These are phyloP conservation scores for Mola mola DNA, from an alignment of 2,113 vertebrate species.

Conservation along the genomic window DNA sequence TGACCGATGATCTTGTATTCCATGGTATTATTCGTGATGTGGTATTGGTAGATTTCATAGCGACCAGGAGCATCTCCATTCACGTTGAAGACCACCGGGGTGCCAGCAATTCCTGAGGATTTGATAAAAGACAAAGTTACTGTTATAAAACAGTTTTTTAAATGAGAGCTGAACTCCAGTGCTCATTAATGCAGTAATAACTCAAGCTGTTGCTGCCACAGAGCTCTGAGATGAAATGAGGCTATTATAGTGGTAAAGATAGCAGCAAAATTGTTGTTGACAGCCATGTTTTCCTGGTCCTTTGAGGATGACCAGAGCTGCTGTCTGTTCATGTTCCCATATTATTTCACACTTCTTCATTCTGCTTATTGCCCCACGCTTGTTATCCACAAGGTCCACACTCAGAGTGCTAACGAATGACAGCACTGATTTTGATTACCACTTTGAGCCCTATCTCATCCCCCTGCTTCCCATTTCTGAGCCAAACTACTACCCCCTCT, in stretches of 20 bases:
- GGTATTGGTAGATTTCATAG: slow-evolving; percentile 97
- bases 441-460: slow-evolving; percentile 56
- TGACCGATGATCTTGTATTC: slow-evolving; percentile 94
- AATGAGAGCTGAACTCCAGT: background rate
- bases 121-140: background rate
- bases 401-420: slow-evolving; percentile 57
- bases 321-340: slow-evolving; percentile 69
- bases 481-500: slow-evolving; percentile 35
- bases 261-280: slow-evolving; percentile 62
- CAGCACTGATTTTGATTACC: slow-evolving; percentile 67
- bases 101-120: slow-evolving; percentile 90
- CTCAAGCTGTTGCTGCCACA: slow-evolving; percentile 6
- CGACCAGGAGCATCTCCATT: slow-evolving; percentile 93
- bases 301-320: slow-evolving; percentile 56
- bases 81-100: slow-evolving; percentile 92
- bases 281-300: slow-evolving; percentile 61
- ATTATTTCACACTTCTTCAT: slow-evolving; percentile 72
- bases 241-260: slow-evolving; percentile 46
- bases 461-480: slow-evolving; percentile 1
- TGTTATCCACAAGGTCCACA: slow-evolving; percentile 58
- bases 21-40: slow-evolving; percentile 85
- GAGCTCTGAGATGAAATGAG: slow-evolving; percentile 38
- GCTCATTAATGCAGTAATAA: background rate
- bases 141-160: background rate
- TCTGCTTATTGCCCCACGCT: slow-evolving; percentile 67